phyloP scores from a whole-genome alignment of 2,888 invertebrate species.

The Metopia argyrocephala region DNA sequence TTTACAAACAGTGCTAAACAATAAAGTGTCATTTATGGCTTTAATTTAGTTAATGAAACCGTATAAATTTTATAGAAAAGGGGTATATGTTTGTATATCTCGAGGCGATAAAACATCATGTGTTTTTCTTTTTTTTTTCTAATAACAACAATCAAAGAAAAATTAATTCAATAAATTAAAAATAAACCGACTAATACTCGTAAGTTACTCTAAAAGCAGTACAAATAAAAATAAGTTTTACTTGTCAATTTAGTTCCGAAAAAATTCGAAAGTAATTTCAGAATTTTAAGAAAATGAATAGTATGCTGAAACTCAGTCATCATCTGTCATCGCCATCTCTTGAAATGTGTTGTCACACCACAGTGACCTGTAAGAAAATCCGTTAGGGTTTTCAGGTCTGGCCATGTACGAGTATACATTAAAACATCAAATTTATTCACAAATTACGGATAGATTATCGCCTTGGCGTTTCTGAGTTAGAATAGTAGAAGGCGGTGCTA shows the following conservation, averaged over 20 bases:
- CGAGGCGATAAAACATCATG: not conserved
- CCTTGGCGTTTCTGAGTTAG: too few relatives aligned
- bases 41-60: conserved; percentile 48
- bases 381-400: too few relatives aligned
- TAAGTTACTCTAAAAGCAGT: not conserved
- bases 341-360: too few relatives aligned
- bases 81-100: not conserved
- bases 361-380: too few relatives aligned
- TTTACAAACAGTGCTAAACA: not conserved
- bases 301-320: too few relatives aligned
- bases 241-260: not conserved
- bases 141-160: too few relatives aligned
- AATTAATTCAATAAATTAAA: not conserved
- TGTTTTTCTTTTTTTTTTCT: not conserved
- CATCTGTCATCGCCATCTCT: too few relatives aligned
- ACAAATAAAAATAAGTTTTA: not conserved
- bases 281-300: not conserved
- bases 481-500: too few relatives aligned
- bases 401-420: too few relatives aligned
- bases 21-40: conserved; percentile 4
- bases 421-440: too few relatives aligned
- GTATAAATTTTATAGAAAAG: not conserved
- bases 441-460: too few relatives aligned
- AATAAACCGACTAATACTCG: not conserved
- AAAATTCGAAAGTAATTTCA: not conserved